Evolutionary conservation across 2,113 vertebrate species (phyloP).

Genomic region (Hystrix brachyura): DNA sequence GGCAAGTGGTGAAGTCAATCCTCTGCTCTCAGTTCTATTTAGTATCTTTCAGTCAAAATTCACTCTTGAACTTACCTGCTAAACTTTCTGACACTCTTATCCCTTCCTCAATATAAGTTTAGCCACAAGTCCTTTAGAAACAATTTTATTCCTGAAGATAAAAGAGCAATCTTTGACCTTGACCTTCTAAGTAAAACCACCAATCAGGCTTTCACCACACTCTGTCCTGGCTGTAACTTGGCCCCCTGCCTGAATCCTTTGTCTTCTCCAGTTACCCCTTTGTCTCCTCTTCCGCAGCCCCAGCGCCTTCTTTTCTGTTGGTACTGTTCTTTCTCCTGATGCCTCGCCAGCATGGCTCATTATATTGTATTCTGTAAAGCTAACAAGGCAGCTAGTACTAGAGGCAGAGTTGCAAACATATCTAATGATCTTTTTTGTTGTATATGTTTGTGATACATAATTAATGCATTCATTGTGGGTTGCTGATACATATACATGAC

Average conservation of each 20-base stretch:
- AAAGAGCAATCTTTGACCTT: slow-evolving; percentile 21
- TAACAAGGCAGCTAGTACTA: neutral
- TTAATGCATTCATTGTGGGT: neutral
- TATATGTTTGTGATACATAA: neutral
- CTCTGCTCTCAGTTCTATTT: neutral
- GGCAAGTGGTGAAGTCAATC: neutral
- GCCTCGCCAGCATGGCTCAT: neutral
- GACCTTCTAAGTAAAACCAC: slow-evolving; percentile 37
- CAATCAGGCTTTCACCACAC: neutral
- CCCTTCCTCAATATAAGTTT: neutral
- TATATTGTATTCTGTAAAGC: neutral
- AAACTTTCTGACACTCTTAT: slow-evolving; percentile 36
- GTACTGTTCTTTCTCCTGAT: neutral
- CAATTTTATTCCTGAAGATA: slow-evolving; percentile 53
- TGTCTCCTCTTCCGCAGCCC: neutral
- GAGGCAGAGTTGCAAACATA: neutral
- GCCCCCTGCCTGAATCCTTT: neutral
- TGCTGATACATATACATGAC: neutral
- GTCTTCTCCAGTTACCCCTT: neutral
- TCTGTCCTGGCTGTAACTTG: neutral
- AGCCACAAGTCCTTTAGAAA: slow-evolving; percentile 26
- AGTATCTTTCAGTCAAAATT: slow-evolving; percentile 43
- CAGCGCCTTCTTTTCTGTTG: neutral
- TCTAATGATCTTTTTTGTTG: neutral
- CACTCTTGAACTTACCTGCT: neutral